Evolutionary conservation across 1,140 invertebrate species (phyloP), one percentile per base, ranked within the genome.

Genomic region (Musca vetustissima): DNA sequence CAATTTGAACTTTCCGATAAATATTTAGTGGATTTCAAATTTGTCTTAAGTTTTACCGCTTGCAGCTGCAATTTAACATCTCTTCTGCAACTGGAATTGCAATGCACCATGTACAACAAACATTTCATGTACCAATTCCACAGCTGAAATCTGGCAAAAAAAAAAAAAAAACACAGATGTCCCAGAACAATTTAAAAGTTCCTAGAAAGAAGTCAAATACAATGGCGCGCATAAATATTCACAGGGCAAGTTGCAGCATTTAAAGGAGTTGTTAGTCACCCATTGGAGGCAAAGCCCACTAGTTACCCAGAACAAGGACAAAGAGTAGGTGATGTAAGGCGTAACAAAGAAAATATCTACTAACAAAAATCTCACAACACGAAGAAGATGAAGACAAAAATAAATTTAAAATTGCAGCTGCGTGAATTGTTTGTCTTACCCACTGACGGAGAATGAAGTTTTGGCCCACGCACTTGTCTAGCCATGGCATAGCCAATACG

Each of bases 391-490:
- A 36, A 61, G 8, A 28, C 28, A 28, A 59, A 59, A 28, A 15
- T 32, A n/a, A 36, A 61, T 43, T 61, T 61, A 43, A 61, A 61
- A 36, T 61, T 61, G 57, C 57, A 61, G 57, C 57, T 61, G 57
- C 57, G 57, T 61, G 57, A 61, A 61, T 61, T 61, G 57, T 61
- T 61, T 43, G 57, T 61, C 57, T 61, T 36, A 61, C 32, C 32
- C 28, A 36, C 57, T 36, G 55, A n/a, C 25, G 9, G 32, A 59
- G 55, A 17, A 32, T n/a, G 17, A 59, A 19, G n/a, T 43, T 3
- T 43, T 61, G 57, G 57, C 57, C 57, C 57, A 61, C 57, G 57
- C 57, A 61, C 57, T 61, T 61, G 57, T 61, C 57, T 61, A 32
- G 28, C 28, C 57, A 61, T 36, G 57, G 28, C 28, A 61, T 36